Conservation (phyloP, 2,113 vertebrate species). For the Sterrhoptilus dennistouni region DNA sequence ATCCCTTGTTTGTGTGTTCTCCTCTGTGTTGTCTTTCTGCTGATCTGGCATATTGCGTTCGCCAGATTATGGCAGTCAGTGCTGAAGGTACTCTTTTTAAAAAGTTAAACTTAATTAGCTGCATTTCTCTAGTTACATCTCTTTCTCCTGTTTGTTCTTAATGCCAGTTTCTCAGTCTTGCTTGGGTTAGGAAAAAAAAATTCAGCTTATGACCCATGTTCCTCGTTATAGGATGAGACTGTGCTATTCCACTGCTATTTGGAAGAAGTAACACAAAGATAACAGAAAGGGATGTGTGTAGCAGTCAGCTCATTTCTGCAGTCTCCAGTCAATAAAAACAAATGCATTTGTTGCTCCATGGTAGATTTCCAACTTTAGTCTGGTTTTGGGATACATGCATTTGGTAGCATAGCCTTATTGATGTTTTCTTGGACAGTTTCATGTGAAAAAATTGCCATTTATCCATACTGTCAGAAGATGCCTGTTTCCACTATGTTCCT, state of each 20-base stretch:
- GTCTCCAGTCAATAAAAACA: background rate
- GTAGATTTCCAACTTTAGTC: background rate
- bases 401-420: background rate
- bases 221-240: background rate
- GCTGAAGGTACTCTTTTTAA: background rate
- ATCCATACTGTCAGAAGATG: background rate
- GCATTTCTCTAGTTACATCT: background rate
- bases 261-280: background rate
- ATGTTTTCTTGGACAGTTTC: background rate
- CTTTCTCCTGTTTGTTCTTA: background rate
- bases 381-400: background rate
- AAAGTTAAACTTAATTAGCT: background rate
- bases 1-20: background rate
- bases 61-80: background rate
- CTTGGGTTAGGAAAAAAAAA: background rate
- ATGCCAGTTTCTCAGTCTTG: background rate
- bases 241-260: background rate
- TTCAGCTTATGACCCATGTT: background rate
- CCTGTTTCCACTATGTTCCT: background rate
- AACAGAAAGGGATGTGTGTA: background rate
- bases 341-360: background rate
- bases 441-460: background rate
- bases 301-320: background rate
- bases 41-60: background rate
- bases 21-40: background rate